Percentiles rank a stretch among this genome's conserved stretches.
These are phyloP conservation scores for Euplexia lucipara DNA, from an alignment of 2,888 invertebrate species.

Conservation along the genomic window DNA sequence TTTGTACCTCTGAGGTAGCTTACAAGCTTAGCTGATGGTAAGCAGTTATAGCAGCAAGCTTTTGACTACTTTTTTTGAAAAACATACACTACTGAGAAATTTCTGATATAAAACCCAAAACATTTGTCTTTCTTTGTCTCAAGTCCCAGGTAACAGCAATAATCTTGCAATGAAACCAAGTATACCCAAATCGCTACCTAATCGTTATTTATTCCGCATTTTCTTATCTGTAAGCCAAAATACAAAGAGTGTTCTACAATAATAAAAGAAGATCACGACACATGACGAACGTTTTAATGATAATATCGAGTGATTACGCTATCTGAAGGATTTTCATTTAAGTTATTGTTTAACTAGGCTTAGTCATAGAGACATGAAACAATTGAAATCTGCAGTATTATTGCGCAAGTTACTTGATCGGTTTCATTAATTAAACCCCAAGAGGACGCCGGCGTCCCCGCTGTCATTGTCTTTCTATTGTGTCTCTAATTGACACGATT, in stretches of 20 bases:
- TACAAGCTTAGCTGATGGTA: too few species aligned
- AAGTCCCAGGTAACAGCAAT: too few species aligned
- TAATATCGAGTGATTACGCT: constrained; percentile 42
- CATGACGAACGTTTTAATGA: constrained; percentile 25
- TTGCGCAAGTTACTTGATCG: constrained; percentile 9
- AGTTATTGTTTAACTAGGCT: constrained; percentile 37
- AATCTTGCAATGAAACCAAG: not conserved
- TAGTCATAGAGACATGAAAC: not conserved
- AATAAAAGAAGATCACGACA: constrained; percentile 39
- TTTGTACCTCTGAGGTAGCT: too few species aligned
- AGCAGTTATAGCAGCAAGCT: too few species aligned
- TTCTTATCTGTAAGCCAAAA: constrained; percentile 13
- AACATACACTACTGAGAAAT: too few species aligned
- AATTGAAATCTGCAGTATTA: constrained; percentile 6
- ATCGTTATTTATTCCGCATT: constrained; percentile 2
- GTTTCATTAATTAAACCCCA: too few species aligned
- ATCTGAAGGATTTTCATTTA: constrained; percentile 28
- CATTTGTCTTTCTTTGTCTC: too few species aligned
- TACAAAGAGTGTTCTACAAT: constrained; percentile 19
- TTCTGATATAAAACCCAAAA: too few species aligned
- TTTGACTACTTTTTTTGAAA: too few species aligned
- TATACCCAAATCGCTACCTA: not conserved
- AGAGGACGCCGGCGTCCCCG: too few species aligned
- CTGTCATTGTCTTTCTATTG: too few species aligned
- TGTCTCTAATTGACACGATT: too few species aligned